These are phyloP conservation scores for Gambusia affinis DNA, from an alignment of 2,113 vertebrate species.

Conservation along the genomic window DNA sequence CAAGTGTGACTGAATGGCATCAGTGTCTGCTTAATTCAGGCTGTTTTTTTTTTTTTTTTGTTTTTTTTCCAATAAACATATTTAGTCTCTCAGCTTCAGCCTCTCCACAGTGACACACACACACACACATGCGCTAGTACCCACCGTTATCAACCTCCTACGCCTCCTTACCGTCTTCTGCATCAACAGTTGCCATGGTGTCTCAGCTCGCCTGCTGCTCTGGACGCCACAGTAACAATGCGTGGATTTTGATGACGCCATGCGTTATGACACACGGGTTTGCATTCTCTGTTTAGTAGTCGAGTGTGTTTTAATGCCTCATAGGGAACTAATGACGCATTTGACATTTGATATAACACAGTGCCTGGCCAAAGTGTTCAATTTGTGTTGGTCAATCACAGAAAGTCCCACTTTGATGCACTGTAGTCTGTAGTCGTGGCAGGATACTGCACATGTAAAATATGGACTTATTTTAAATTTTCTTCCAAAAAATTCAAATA, in stretches of 20 bases:
- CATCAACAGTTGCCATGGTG: conserved; percentile 73
- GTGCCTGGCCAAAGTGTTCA: neutral
- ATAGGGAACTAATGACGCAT: neutral
- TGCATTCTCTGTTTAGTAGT: conserved; percentile 1
- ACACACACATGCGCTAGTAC: conserved; percentile 11
- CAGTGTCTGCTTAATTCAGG: conserved; percentile 18
- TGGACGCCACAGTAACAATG: conserved; percentile 45
- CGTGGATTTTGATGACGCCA: conserved; percentile 39
- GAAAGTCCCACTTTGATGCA: too few species aligned
- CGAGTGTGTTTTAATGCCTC: neutral
- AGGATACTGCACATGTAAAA: too few species aligned
- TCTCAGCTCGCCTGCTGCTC: conserved; percentile 46
- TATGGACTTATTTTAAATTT: too few species aligned
- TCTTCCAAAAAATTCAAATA: neutral
- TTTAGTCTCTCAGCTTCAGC: conserved; percentile 31
- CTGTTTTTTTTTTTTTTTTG: neutral
- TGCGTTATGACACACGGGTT: conserved; percentile 11
- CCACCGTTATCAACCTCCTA: conserved; percentile 49
- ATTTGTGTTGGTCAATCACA: too few species aligned
- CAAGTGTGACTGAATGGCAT: conserved; percentile 1
- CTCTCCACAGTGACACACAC: conserved; percentile 31
- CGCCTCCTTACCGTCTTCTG: conserved; percentile 59
- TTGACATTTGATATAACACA: neutral
- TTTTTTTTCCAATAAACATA: neutral
- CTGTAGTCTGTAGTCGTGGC: too few species aligned